phyloP scores from a whole-genome alignment of 2,797 vertebrate genomes.

The Coregonus suidteri region DNA sequence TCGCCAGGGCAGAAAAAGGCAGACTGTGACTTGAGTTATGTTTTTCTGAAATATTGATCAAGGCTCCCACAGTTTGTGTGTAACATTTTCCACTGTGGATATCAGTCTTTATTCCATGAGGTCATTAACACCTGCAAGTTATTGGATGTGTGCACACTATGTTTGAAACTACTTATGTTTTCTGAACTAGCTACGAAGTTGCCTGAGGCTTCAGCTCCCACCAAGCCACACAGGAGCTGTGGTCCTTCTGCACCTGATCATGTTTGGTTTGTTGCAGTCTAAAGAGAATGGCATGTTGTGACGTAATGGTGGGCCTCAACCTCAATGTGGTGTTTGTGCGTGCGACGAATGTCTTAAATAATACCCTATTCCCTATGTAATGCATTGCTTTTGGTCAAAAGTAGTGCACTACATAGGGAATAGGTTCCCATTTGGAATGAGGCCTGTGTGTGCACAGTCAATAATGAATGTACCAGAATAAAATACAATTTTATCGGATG shows the following conservation, averaged over 20 bases:
- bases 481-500: background rate
- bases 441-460: too few relatives aligned
- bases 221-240: conserved; percentile 43
- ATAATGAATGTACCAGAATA: too few relatives aligned
- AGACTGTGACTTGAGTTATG: too few relatives aligned
- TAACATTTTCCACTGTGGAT: too few relatives aligned
- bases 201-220: conserved; percentile 59
- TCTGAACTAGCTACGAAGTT: background rate
- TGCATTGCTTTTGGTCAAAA: too few relatives aligned
- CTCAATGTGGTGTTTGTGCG: conserved; percentile 19
- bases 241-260: conserved; percentile 40
- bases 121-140: background rate
- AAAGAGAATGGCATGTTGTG: conserved; percentile 39
- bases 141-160: background rate
- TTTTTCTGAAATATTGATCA: too few relatives aligned
- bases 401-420: too few relatives aligned
- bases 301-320: conserved; percentile 51
- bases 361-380: too few relatives aligned
- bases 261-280: conserved; percentile 50
- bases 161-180: background rate
- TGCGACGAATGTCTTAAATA: background rate
- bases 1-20: too few relatives aligned
- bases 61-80: too few relatives aligned
- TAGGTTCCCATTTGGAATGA: too few relatives aligned
- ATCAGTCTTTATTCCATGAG: background rate